These are phyloP conservation scores for Drosophila varians DNA, from an alignment of 1,140 invertebrate species.

Conservation along the genomic window DNA sequence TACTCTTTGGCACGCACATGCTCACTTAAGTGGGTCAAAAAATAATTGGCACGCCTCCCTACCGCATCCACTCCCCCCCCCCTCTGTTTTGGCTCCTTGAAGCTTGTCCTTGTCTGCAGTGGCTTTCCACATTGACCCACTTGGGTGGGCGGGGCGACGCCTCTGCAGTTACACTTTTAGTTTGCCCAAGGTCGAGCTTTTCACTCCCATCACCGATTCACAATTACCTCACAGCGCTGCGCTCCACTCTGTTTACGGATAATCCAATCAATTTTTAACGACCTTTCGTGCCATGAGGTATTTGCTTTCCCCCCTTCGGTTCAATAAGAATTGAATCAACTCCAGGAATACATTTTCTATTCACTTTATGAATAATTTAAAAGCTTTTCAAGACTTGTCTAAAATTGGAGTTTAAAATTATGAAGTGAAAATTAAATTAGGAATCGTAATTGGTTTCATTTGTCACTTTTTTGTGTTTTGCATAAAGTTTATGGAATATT, in stretches of 20 bases:
- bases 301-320: not conserved
- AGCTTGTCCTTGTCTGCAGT: constrained; percentile 37
- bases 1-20: constrained; percentile 63
- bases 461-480: too few relatives aligned
- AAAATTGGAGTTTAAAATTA: too few relatives aligned
- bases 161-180: not conserved
- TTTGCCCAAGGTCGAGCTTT: constrained; percentile 21
- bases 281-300: constrained; percentile 2
- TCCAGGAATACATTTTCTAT: not conserved
- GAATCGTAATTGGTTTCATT: not conserved
- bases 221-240: constrained; percentile 23
- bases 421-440: not conserved
- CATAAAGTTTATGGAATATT: not conserved
- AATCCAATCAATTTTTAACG: constrained; percentile 33
- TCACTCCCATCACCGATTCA: constrained; percentile 19
- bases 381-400: not conserved
- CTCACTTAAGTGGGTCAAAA: constrained; percentile 75
- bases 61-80: too few relatives aligned
- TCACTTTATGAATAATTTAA: not conserved
- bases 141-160: constrained; percentile 27
- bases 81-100: too few relatives aligned
- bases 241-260: constrained; percentile 16
- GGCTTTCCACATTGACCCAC: constrained; percentile 46
- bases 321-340: constrained; percentile 1
- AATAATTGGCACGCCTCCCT: constrained; percentile 66